These are phyloP conservation scores for Nixonia krombeini DNA, from an alignment of 1,140 invertebrate species.

Conservation along the genomic window DNA sequence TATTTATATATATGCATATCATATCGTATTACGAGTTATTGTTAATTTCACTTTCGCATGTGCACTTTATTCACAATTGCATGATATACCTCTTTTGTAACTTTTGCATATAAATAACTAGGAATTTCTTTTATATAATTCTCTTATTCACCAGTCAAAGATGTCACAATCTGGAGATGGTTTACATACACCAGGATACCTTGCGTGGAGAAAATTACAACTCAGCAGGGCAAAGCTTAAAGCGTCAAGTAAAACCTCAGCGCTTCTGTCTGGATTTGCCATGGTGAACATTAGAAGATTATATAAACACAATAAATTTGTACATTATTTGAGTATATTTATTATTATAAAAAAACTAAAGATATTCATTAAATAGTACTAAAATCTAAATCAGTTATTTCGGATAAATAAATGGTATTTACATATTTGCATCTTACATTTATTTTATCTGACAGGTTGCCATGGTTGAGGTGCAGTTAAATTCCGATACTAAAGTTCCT, in stretches of 20 bases:
- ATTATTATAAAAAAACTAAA: too few species aligned
- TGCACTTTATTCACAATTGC: constrained; percentile 3
- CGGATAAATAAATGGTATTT: background rate
- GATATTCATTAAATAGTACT: too few species aligned
- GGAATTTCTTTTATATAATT: background rate
- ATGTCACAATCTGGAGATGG: constrained; percentile 82
- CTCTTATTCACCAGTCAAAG: constrained; percentile 59
- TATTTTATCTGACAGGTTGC: constrained; percentile 80
- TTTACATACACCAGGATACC: constrained; percentile 85
- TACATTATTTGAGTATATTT: too few species aligned
- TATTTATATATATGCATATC: background rate
- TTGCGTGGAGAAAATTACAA: constrained; percentile 92
- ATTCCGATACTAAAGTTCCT: constrained; percentile 81
- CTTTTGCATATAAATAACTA: background rate
- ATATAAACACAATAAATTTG: too few species aligned
- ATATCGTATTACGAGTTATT: background rate
- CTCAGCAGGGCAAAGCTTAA: constrained; percentile 96
- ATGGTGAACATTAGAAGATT: constrained; percentile 87
- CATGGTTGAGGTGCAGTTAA: constrained; percentile 95
- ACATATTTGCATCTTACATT: background rate
- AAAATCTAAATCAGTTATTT: too few species aligned
- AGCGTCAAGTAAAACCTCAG: constrained; percentile 96
- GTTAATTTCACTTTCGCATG: background rate
- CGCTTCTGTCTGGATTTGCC: constrained; percentile 95
- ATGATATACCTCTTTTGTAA: constrained; percentile 6